These are phyloP conservation scores for Diplosoma virens DNA, from an alignment of 23 tunicate genomes.

Conservation along the genomic window DNA sequence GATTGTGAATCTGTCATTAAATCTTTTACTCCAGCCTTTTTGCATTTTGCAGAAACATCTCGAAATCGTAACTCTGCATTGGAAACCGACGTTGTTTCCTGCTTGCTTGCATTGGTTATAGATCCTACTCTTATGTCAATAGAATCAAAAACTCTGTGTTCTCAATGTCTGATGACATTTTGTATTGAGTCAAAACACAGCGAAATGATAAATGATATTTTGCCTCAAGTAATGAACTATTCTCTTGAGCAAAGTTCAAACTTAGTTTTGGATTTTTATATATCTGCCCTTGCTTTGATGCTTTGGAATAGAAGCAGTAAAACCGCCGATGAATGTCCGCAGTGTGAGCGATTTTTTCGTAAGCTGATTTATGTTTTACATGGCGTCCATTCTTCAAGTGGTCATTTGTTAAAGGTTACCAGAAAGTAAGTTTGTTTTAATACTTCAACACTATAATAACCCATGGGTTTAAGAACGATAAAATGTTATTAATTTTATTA, in stretches of 20 bases:
- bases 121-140: not conserved
- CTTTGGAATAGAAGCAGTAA: constrained; percentile 31
- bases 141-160: not conserved
- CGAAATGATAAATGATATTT: not conserved
- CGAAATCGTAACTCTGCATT: not conserved
- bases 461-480: too few relatives aligned
- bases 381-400: constrained; percentile 2
- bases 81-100: not conserved
- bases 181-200: not conserved
- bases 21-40: constrained; percentile 42
- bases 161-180: constrained; percentile 35
- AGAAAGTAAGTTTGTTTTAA: constrained; percentile 36
- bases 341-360: constrained; percentile 29
- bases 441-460: too few relatives aligned
- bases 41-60: constrained; percentile 33
- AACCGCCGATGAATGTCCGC: not conserved
- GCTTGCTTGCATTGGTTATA: not conserved
- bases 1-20: constrained; percentile 25
- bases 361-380: constrained; percentile 9
- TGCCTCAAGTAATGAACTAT: not conserved
- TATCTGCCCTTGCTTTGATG: not conserved
- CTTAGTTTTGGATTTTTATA: not conserved
- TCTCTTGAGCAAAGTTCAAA: not conserved
- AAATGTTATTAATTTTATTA: too few relatives aligned
- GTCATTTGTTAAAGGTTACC: not conserved